Percentiles rank a stretch among this genome's conserved stretches.
Conservation (phyloP, 1,140 invertebrate genomes). For the Lutraria rhynchaena region DNA sequence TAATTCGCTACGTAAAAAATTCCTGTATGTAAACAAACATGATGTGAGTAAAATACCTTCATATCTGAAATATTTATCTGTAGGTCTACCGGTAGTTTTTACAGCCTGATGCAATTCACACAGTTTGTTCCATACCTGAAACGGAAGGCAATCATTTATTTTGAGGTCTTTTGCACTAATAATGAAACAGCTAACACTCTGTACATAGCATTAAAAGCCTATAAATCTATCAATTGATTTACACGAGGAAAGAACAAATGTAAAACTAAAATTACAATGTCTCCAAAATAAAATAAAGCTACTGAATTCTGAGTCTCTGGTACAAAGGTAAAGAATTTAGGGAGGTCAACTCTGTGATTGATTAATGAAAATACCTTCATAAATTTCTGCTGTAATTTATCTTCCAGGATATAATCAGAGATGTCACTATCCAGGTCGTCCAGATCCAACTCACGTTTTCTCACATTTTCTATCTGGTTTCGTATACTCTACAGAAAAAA, state of each 20-base stretch:
- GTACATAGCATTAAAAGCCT: too few species aligned
- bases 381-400: constrained; percentile 79
- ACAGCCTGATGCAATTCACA: constrained; percentile 77
- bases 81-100: constrained; percentile 75
- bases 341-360: not conserved
- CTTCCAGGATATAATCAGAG: constrained; percentile 80
- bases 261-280: not conserved
- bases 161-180: too few species aligned
- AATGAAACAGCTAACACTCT: too few species aligned
- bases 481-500: constrained; percentile 72
- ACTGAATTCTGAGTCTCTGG: not conserved
- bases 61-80: constrained; percentile 78
- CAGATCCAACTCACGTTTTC: constrained; percentile 75
- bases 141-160: not conserved
- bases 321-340: not conserved
- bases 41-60: constrained; percentile 75
- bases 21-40: too few species aligned
- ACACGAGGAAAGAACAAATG: not conserved
- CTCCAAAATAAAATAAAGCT: too few species aligned
- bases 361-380: constrained; percentile 65
- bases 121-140: constrained; percentile 78
- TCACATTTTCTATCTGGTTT: constrained; percentile 77
- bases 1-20: too few species aligned
- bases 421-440: constrained; percentile 80
- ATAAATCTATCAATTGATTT: not conserved